Base-by-base conservation (phyloP, 2,797 vertebrate genomes). In the Fistularia commersonii region DNA sequence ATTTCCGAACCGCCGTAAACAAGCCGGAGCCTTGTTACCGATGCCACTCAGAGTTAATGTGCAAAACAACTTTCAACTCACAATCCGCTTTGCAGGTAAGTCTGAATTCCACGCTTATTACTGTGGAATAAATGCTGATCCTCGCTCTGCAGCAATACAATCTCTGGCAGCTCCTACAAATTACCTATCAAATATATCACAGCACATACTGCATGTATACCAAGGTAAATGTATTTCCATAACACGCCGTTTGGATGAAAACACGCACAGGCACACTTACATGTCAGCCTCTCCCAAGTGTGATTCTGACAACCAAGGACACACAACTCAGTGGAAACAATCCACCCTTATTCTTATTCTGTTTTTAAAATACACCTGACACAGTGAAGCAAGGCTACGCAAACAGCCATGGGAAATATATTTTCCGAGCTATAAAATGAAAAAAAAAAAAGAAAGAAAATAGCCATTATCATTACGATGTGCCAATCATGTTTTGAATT, bases 21-120 rank as follows among this genome's bases (percentile, higher is more conserved):
- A 79, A 80, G 61, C 57, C 69, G 4, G 23, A 23, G 23, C 23
- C 23, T 69, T 72, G 68, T 80, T 83, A 75, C 77, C 67, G 49
- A 71, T 58, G 73, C 73, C 69, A 76, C 69, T 74, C 64, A 73
- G 48, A 80, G 79, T 68, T 81, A 74, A 76, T 76, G 64, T 57
- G 44, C 71, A 63, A 69, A 80, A 76, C 65, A 84, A 83, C 79
- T 80, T 79, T 74, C 63, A 67, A 58, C 51, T 78, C 54, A 34
- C 75, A 76, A 83, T 76, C 62, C 48, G 31, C 74, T 73, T 82
- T 79, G 77, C 70, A 76, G 61, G 74, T 80, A 79, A 75, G 67
- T 70, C 62, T 76, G 72, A 84, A 81, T 84, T 84, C 23, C 23
- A 23, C 23, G 23, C 23, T 73, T 79, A 75, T 81, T 77, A 79